Evolutionary conservation across 2,113 vertebrate species (phyloP).

Genomic region (Otolemur garnettii): DNA sequence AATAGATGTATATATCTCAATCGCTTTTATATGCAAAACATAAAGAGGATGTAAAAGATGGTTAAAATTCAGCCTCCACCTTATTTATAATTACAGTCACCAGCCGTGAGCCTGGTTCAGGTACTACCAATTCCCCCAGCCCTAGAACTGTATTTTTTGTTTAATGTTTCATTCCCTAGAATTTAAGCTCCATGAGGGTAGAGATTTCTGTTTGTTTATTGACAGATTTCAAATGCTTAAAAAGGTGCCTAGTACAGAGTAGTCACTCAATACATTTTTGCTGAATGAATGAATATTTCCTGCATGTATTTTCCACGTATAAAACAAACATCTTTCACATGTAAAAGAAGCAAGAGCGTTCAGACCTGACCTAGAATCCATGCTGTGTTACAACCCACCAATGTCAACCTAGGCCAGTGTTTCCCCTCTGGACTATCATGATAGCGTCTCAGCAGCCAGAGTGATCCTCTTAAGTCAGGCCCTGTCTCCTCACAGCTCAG

Average conservation of each 20-base stretch:
- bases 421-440: neutral
- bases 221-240: neutral
- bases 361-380: neutral
- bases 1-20: neutral
- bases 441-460: neutral
- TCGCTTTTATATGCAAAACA: neutral
- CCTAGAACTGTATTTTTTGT: neutral
- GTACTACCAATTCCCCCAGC: neutral
- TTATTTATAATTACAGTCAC: neutral
- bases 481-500: neutral
- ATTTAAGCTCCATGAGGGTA: neutral
- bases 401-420: neutral
- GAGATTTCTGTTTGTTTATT: neutral
- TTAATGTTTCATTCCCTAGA: neutral
- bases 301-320: neutral
- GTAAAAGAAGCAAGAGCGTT: neutral
- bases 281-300: neutral
- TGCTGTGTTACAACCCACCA: neutral
- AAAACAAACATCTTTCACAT: neutral
- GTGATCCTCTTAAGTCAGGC: neutral
- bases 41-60: neutral
- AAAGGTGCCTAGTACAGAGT: neutral
- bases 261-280: neutral
- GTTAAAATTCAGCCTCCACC: neutral
- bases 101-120: neutral